These are phyloP conservation scores for Nebria ingens DNA, from an alignment of 1,140 invertebrate species.

Conservation along the genomic window DNA sequence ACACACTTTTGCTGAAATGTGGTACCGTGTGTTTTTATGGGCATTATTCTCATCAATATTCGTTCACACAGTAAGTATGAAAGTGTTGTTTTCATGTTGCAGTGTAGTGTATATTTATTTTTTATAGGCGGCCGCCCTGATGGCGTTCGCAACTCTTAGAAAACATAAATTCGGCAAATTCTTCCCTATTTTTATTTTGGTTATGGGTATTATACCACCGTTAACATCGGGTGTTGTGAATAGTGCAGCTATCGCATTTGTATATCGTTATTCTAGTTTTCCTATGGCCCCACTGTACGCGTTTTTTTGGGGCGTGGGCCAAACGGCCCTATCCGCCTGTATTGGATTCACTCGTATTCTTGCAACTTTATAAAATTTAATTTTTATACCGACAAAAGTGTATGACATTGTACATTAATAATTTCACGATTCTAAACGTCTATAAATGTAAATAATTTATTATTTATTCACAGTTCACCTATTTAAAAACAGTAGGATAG, in stretches of 20 bases:
- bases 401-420: not conserved
- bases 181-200: slow-evolving; percentile 76
- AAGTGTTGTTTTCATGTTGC: not conserved
- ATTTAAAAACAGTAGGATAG: too few species aligned
- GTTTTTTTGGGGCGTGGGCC: slow-evolving; percentile 85
- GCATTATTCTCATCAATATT: slow-evolving; percentile 86
- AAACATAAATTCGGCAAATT: slow-evolving; percentile 91
- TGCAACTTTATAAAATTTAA: slow-evolving; percentile 66
- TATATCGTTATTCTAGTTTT: slow-evolving; percentile 78
- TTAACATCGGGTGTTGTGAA: slow-evolving; percentile 78
- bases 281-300: slow-evolving; percentile 84
- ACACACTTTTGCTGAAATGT: slow-evolving; percentile 76
- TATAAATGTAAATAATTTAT: not conserved
- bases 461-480: not conserved
- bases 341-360: slow-evolving; percentile 87
- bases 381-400: not conserved
- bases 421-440: not conserved
- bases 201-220: slow-evolving; percentile 79
- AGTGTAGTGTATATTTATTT: slow-evolving; percentile 11
- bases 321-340: slow-evolving; percentile 77
- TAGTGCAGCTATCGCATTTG: slow-evolving; percentile 87
- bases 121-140: slow-evolving; percentile 63
- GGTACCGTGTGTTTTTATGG: slow-evolving; percentile 93
- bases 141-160: slow-evolving; percentile 78
- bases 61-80: slow-evolving; percentile 56